Evolutionary conservation across 2,113 vertebrate genomes (phyloP).

Genomic region (Galeopterus variegatus): DNA sequence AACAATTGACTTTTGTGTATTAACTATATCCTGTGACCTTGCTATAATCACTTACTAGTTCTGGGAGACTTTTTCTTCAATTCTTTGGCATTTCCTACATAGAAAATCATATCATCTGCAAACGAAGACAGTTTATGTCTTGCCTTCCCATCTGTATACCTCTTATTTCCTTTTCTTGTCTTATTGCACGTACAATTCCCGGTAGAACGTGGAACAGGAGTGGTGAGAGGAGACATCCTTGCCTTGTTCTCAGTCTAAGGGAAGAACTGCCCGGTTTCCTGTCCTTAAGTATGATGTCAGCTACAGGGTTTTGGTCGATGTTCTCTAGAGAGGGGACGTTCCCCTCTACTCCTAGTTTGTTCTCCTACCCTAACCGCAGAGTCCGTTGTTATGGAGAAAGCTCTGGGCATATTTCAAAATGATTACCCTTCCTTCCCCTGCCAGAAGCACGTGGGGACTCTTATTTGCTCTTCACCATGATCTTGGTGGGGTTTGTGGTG

Average conservation of each 20-base stretch:
- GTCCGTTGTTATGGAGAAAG: background rate
- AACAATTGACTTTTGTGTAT: background rate
- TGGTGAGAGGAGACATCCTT: background rate
- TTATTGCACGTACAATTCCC: background rate
- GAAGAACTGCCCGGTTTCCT: background rate
- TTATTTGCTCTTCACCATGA: background rate
- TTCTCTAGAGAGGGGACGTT: background rate
- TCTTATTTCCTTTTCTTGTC: background rate
- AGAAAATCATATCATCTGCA: background rate
- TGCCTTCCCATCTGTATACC: background rate
- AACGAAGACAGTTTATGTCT: background rate
- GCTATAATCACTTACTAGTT: background rate
- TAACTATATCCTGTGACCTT: background rate
- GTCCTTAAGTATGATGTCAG: background rate
- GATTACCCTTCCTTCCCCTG: background rate
- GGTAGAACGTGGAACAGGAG: rapidly evolving
- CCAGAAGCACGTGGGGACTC: background rate
- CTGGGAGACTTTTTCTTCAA: background rate
- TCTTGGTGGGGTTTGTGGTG: background rate
- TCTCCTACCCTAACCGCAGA: background rate
- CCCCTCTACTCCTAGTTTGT: background rate
- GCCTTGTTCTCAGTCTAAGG: background rate
- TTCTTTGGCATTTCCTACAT: background rate
- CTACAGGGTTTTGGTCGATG: background rate
- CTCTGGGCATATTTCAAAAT: background rate